Evolutionary conservation across 1,140 invertebrate species (phyloP).

Genomic region (Amphibalanus amphitrite): DNA sequence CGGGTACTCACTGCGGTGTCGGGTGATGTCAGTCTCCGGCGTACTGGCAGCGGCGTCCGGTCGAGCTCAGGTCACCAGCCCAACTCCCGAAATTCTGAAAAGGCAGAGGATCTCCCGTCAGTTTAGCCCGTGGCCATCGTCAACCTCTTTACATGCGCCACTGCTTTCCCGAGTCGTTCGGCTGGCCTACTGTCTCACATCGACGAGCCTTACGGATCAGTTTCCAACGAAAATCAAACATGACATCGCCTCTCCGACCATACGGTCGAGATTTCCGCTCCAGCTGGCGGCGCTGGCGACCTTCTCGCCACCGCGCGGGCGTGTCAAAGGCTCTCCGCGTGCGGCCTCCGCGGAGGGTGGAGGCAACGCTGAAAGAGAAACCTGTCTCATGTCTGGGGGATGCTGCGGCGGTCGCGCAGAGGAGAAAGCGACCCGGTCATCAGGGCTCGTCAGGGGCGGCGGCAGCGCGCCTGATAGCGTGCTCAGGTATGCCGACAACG

Average conservation of each 20-base stretch:
- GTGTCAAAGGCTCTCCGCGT: not conserved
- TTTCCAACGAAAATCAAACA: not conserved
- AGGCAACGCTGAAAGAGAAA: not conserved
- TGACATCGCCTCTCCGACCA: not conserved
- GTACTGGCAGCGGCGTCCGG: too few species aligned
- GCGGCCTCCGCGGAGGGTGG: too few species aligned
- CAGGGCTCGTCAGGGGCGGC: too few species aligned
- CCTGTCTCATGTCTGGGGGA: not conserved
- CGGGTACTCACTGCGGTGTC: too few species aligned
- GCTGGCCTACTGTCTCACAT: too few species aligned
- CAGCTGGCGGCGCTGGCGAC: not conserved
- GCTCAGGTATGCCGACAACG: not conserved
- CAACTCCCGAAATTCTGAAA: not conserved
- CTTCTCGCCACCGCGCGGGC: not conserved
- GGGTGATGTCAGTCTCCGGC: too few species aligned
- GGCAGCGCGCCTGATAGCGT: not conserved
- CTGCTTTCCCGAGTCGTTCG: not conserved
- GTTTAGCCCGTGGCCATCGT: not conserved
- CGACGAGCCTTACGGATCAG: not conserved
- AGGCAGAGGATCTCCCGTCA: not conserved
- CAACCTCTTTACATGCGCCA: not conserved
- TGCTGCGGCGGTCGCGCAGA: not conserved
- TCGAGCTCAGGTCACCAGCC: too few species aligned
- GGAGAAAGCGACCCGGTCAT: not conserved
- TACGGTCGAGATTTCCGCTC: not conserved